Evolutionary conservation across 2,888 invertebrate genomes (phyloP).

Genomic region (Agriopis marginaria): DNA sequence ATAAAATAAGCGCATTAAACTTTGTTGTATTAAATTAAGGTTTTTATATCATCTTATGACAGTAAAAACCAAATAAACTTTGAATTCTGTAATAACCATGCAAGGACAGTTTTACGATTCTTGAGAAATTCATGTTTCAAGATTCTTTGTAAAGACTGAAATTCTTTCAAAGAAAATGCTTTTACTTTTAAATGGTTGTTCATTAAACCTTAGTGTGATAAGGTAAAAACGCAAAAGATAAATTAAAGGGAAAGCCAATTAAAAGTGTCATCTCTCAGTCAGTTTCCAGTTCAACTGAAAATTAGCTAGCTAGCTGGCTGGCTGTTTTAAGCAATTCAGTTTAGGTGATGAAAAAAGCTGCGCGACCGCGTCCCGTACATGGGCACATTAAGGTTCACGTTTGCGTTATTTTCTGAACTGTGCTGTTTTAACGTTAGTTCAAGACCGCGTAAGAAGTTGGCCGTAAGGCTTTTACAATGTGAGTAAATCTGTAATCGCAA

Average conservation of each 20-base stretch:
- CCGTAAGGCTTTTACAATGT: no score
- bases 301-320: no score
- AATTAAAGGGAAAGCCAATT: neutral
- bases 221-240: neutral
- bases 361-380: no score
- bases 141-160: constrained; percentile 1
- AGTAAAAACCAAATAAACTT: constrained; percentile 23
- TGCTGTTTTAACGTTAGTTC: no score
- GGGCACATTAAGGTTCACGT: no score
- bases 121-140: constrained; percentile 2
- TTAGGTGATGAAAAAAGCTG: no score
- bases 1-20: constrained; percentile 19
- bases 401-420: no score
- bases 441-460: no score
- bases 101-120: constrained; percentile 14
- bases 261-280: neutral
- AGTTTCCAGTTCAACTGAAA: no score
- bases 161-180: neutral
- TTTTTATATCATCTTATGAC: constrained; percentile 16
- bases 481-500: no score
- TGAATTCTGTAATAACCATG: constrained; percentile 17
- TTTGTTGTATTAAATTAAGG: constrained; percentile 18
- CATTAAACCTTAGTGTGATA: neutral
- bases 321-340: no score
- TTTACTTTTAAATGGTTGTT: neutral